Base-by-base conservation (phyloP, 2,113 vertebrate genomes). In the Strigops habroptila region DNA sequence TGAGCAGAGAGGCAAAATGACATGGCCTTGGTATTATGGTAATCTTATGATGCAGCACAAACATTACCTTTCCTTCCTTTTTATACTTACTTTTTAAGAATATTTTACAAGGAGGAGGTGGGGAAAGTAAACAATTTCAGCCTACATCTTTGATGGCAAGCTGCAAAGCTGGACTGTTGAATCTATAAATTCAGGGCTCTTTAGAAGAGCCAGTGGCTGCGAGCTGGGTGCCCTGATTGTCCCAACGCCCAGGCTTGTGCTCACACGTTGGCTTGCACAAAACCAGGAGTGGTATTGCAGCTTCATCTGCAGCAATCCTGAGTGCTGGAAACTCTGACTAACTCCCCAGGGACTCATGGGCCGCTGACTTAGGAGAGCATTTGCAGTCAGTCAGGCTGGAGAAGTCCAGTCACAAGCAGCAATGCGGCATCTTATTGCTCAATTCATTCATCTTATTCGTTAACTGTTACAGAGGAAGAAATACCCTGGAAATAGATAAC, bases 371-470 rank as follows among this genome's bases (percentile, higher is more conserved):
- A 37, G 57, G 69, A 65, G 39, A 84, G 23, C 0, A 0, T 46
- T 88, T 94, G 65, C 43, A 82, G 23, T 92, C 86, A 37, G 43
- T 80, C 71, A 83, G 69, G 57, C 64, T 75, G 74, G 37, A 92
- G 69, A 84, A 60, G 51, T 68, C 51, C 52, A 90, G 62, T n/a
- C 78, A 87, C 49, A 31, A 39, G 44, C 62, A 55, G 69, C 43
- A 84, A 17, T 39, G 78, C 77, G 78, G 53, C 82, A 59, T 53
- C 85, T 74, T 86, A 77, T 51, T 88, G 43, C 85, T 95, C 7
- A 7, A 62, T 73, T 63, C 68, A 53, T 74, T 86, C 2, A 27
- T 70, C 63, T 85, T 65, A 52, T 30, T 90, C 10, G 5, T 48
- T 74, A 85, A 80, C 33, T 14, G 2, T 86, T 70, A 52, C 5